These are phyloP conservation scores for Polymixis flavicincta DNA, from an alignment of 2,888 invertebrate species.

Conservation along the genomic window DNA sequence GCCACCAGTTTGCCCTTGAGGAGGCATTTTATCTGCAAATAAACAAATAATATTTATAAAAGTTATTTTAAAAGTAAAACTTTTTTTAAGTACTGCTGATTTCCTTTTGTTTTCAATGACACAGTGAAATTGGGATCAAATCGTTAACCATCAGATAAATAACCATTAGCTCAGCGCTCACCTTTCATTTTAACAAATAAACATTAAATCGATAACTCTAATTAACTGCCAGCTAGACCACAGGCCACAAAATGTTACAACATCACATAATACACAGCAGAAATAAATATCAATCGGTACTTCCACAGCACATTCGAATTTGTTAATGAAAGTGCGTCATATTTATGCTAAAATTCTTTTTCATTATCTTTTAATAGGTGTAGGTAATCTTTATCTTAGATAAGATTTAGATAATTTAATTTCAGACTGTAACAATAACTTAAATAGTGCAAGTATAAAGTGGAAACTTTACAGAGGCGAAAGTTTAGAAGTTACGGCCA, in stretches of 20 bases:
- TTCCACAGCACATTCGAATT: constrained; percentile 14
- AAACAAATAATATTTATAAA: constrained; percentile 5
- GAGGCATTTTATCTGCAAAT: constrained; percentile 80
- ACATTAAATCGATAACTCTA: constrained; percentile 23
- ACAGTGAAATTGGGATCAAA: constrained; percentile 1
- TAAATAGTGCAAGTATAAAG: constrained; percentile 20
- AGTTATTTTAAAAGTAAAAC: neutral
- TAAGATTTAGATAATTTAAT: constrained; percentile 31
- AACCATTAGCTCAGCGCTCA: constrained; percentile 10
- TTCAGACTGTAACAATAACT: constrained; percentile 12
- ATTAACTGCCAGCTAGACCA: constrained; percentile 15
- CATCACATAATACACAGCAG: constrained; percentile 4
- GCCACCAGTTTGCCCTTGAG: constrained; percentile 80
- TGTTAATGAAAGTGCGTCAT: constrained; percentile 36
- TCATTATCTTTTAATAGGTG: constrained; percentile 40
- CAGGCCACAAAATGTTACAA: constrained; percentile 13
- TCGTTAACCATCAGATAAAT: neutral
- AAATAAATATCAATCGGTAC: constrained; percentile 9
- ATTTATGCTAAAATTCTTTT: constrained; percentile 30
- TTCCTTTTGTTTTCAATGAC: constrained; percentile 14
- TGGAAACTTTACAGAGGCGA: constrained; percentile 1
- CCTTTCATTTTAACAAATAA: constrained; percentile 37
- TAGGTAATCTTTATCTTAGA: constrained; percentile 29
- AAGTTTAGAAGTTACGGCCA: constrained; percentile 46
- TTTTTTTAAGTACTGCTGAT: neutral